Percentiles rank a stretch among this genome's conserved stretches.
phyloP scores from a whole-genome alignment of 2,888 invertebrate species.

The Byasa hedistus region DNA sequence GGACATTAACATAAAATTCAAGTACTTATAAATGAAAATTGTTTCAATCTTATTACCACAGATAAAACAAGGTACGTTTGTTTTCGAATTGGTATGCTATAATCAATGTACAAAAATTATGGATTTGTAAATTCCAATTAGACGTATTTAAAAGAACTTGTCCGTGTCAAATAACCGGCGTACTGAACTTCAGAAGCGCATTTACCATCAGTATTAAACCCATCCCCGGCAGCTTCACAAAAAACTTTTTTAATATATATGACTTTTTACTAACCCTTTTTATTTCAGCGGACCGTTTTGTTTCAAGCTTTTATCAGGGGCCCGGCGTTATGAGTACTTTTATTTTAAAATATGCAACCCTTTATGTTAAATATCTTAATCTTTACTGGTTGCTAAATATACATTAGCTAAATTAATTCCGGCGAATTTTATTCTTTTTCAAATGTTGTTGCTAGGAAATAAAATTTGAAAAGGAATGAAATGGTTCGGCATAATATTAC shows the following conservation, averaged over 20 bases:
- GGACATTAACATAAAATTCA: too few species aligned
- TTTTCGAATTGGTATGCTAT: too few species aligned
- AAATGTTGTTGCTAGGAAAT: too few species aligned
- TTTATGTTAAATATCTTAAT: slow-evolving; percentile 12
- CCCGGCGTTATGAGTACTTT: not conserved
- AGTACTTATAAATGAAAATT: too few species aligned
- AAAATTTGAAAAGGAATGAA: too few species aligned
- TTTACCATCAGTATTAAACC: not conserved
- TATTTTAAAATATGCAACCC: not conserved
- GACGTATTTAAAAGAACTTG: too few species aligned
- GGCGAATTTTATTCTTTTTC: too few species aligned
- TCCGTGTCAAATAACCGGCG: not conserved
- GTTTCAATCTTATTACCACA: too few species aligned
- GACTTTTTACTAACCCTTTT: not conserved
- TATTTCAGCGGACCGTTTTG: slow-evolving; percentile 1
- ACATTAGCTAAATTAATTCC: slow-evolving; percentile 4
- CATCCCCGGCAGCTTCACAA: not conserved
- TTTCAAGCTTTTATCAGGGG: slow-evolving; percentile 1
- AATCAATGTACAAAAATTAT: too few species aligned
- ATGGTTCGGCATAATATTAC: too few species aligned
- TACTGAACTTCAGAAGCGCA: not conserved
- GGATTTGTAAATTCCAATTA: too few species aligned
- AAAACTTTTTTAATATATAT: slow-evolving; percentile 1
- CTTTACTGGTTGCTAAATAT: slow-evolving; percentile 1
- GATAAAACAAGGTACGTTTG: too few species aligned